Conservation (phyloP, 2,797 vertebrate species). For the Anas bahamensis region DNA sequence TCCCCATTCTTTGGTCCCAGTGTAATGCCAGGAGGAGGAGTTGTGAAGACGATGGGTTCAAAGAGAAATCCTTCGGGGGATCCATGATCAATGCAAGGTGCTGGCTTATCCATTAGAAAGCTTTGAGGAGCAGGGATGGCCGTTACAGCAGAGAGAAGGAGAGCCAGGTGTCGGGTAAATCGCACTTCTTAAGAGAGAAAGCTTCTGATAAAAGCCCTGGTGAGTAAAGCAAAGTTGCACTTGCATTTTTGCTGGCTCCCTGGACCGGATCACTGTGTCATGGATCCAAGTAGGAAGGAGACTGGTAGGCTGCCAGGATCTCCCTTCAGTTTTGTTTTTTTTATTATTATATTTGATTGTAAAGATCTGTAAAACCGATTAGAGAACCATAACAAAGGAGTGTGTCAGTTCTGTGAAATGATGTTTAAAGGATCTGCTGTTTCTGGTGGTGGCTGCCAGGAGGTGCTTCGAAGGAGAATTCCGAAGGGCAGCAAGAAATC, state of each 20-base stretch:
- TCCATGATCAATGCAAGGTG: accelerated
- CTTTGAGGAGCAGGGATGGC: not conserved
- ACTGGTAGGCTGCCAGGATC: not conserved
- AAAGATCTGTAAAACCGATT: not conserved
- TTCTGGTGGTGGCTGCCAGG: not conserved
- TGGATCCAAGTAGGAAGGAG: too few relatives aligned
- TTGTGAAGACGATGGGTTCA: not conserved
- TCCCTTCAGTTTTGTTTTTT: not conserved
- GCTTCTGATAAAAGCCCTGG: not conserved
- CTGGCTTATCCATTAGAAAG: not conserved
- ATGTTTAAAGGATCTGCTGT: not conserved
- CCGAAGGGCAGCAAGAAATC: not conserved
- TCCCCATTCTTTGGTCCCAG: not conserved
- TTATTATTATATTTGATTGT: not conserved
- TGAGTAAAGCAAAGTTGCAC: not conserved
- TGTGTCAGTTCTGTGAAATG: not conserved
- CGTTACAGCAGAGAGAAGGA: not conserved
- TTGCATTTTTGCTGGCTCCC: not conserved
- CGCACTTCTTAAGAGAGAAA: too few relatives aligned
- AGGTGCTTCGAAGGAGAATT: not conserved
- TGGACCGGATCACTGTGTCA: too few relatives aligned
- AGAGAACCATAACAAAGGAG: not conserved
- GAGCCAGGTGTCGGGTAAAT: not conserved
- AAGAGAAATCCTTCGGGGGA: not conserved
- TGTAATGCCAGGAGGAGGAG: not conserved